A percentile compares a stretch with the other conserved stretches of the same genome.
Evolutionary conservation across 2,797 vertebrate species (phyloP).

Genomic region (Columba guinea): DNA sequence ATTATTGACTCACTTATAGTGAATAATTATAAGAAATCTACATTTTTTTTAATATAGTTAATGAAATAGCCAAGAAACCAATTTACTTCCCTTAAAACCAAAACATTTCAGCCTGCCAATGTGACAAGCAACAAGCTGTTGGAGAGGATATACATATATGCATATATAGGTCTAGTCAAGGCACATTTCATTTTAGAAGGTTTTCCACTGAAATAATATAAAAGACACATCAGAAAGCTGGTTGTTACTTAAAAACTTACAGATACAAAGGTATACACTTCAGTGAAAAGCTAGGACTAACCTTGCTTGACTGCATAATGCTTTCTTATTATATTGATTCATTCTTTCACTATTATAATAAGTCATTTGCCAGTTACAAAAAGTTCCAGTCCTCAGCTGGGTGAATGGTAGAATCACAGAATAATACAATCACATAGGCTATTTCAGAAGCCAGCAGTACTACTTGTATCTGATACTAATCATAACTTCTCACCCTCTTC

Average conservation of each 20-base stretch:
- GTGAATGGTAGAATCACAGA: not conserved
- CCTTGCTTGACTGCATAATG: not conserved
- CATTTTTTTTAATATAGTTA: not conserved
- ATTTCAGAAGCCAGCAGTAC: not conserved
- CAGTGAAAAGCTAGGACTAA: not conserved
- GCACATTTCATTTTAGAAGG: not conserved
- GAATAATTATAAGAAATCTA: not conserved
- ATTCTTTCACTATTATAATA: constrained; percentile 36
- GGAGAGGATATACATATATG: not conserved
- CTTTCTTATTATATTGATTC: not conserved
- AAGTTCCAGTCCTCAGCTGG: not conserved
- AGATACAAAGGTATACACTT: not conserved
- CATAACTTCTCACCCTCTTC: not conserved
- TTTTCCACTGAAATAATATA: not conserved
- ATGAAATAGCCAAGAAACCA: not conserved
- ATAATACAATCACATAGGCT: not conserved
- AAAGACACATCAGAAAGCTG: not conserved
- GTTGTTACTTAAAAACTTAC: not conserved
- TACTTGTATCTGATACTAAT: not conserved
- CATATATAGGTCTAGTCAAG: not conserved
- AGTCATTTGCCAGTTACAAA: not conserved
- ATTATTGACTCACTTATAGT: not conserved
- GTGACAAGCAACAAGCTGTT: not conserved
- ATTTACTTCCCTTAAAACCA: not conserved
- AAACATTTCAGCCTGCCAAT: not conserved